phyloP scores from a whole-genome alignment of 2,888 invertebrate genomes.

The Brassicogethes aeneus region DNA sequence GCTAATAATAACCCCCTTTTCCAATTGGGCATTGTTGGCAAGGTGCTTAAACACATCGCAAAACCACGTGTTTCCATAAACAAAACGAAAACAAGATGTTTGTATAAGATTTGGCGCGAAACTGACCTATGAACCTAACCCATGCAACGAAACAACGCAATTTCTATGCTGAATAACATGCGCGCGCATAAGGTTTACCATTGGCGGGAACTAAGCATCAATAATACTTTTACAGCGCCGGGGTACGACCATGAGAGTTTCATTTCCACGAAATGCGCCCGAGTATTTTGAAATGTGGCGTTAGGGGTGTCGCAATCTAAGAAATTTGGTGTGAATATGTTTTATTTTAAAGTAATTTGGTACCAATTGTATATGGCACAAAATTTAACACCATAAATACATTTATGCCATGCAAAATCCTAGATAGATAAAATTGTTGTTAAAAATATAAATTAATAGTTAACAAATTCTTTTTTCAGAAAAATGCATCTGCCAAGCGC shows the following conservation, averaged over 20 bases:
- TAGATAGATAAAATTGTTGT: too few relatives aligned
- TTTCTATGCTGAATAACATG: slow-evolving; percentile 5
- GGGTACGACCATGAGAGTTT: not conserved
- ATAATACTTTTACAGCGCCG: too few relatives aligned
- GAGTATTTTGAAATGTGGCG: not conserved
- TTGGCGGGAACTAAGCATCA: slow-evolving; percentile 1
- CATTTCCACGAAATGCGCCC: slow-evolving; percentile 1
- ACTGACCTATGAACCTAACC: too few relatives aligned
- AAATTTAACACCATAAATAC: too few relatives aligned
- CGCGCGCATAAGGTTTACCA: slow-evolving; percentile 9
- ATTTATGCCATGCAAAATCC: too few relatives aligned
- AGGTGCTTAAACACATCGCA: not conserved
- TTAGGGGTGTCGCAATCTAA: not conserved
- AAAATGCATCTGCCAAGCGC: too few relatives aligned
- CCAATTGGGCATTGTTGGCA: not conserved
- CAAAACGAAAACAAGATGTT: too few relatives aligned
- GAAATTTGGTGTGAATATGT: not conserved
- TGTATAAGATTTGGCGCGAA: slow-evolving; percentile 14
- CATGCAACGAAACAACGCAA: slow-evolving; percentile 5
- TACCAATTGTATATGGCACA: too few relatives aligned
- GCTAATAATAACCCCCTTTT: not conserved
- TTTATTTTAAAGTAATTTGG: too few relatives aligned
- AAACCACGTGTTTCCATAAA: too few relatives aligned
- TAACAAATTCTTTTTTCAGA: too few relatives aligned
- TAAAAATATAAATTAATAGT: too few relatives aligned